phyloP scores from a whole-genome alignment of 2,113 vertebrate species.

The Coracopsis vasa region DNA sequence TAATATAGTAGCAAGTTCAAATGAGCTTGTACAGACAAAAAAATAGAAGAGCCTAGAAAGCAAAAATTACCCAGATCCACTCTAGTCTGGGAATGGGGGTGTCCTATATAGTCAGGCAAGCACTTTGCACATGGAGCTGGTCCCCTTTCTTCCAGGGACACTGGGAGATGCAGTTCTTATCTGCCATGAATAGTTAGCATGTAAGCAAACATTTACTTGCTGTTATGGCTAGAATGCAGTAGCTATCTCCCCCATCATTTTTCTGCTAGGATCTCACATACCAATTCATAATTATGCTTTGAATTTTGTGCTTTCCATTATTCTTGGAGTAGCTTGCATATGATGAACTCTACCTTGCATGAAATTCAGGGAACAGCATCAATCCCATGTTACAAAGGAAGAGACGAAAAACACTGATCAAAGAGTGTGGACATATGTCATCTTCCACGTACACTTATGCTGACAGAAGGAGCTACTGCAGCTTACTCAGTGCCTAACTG shows the following conservation, averaged over 20 bases:
- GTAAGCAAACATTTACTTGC: neutral
- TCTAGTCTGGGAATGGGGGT: neutral
- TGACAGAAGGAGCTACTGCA: neutral
- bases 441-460: neutral
- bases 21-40: neutral
- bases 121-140: neutral
- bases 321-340: neutral
- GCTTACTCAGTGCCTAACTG: neutral
- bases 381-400: neutral
- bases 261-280: neutral
- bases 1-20: neutral
- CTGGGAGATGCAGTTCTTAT: neutral
- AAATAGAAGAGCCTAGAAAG: neutral
- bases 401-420: neutral
- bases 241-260: neutral
- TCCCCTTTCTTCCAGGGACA: neutral
- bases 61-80: neutral
- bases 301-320: neutral
- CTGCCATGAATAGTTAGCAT: neutral
- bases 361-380: neutral
- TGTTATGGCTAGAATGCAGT: neutral
- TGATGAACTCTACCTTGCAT: neutral
- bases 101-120: neutral
- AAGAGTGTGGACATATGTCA: rapidly evolving
- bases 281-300: neutral